A percentile compares a stretch with the other conserved stretches of the same genome.
Evolutionary conservation across 2,888 invertebrate genomes (phyloP).

Genomic region (Crematogaster levior): DNA sequence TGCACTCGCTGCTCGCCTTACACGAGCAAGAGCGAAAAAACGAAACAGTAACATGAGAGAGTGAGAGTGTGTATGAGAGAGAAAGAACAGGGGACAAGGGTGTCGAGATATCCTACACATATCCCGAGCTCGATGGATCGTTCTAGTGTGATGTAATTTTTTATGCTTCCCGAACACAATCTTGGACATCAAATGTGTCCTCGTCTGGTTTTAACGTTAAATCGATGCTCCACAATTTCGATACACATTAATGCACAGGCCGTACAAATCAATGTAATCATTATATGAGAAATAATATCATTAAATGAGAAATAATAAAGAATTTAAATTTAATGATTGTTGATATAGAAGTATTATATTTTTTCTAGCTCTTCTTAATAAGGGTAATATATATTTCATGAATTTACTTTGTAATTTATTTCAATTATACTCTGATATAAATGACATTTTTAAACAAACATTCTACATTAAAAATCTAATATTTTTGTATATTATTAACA

Average conservation of each 20-base stretch:
- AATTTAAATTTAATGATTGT: not conserved
- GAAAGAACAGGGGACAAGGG: constrained; percentile 1
- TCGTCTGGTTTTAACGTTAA: constrained; percentile 35
- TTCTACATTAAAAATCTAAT: constrained; percentile 3
- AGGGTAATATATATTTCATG: not conserved
- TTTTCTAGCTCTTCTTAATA: not conserved
- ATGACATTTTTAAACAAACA: not conserved
- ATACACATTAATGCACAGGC: not conserved
- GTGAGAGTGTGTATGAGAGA: not conserved
- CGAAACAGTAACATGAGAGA: not conserved
- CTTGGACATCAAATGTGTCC: constrained; percentile 62
- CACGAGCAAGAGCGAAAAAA: constrained; percentile 31
- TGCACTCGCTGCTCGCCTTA: constrained; percentile 50
- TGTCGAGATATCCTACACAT: constrained; percentile 43
- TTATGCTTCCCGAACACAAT: constrained; percentile 65
- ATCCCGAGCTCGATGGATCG: constrained; percentile 60
- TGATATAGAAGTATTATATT: not conserved
- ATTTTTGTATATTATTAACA: not conserved
- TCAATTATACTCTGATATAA: not conserved
- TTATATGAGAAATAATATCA: too few relatives aligned
- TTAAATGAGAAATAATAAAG: not conserved
- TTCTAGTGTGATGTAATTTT: constrained; percentile 71
- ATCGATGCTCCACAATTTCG: constrained; percentile 3
- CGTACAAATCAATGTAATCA: not conserved
- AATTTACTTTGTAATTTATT: not conserved